Evolutionary conservation across 1,140 invertebrate genomes (phyloP).

Genomic region (Orchesella cincta): DNA sequence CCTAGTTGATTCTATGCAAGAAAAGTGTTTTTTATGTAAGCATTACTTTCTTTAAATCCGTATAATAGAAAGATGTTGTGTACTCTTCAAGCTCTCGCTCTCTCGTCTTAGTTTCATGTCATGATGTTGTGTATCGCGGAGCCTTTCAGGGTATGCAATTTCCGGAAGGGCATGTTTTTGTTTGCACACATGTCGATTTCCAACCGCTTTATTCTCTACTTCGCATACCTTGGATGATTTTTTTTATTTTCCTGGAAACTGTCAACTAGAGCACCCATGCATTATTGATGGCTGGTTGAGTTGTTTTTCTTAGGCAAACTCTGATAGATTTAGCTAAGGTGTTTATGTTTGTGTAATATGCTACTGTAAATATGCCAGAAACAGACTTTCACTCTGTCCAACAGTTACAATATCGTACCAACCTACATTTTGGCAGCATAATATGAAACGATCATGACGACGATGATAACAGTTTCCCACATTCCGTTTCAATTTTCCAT

Average conservation of each 20-base stretch:
- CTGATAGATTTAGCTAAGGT: background rate
- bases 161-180: background rate
- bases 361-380: background rate
- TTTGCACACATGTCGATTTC: background rate
- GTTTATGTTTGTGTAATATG: background rate
- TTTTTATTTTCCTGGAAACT: background rate
- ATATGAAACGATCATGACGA: too few species aligned
- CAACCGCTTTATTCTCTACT: background rate
- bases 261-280: background rate
- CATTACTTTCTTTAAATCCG: too few species aligned
- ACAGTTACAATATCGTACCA: too few species aligned
- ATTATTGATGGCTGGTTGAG: conserved; percentile 1
- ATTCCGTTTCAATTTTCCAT: too few species aligned
- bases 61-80: too few species aligned
- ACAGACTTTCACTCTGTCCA: background rate
- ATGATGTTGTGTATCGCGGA: too few species aligned
- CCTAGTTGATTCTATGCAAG: too few species aligned
- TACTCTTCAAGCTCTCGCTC: too few species aligned
- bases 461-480: too few species aligned
- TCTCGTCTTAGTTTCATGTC: too few species aligned
- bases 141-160: background rate
- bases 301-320: background rate
- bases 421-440: too few species aligned
- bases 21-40: too few species aligned
- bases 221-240: background rate